A percentile compares a stretch with the other conserved stretches of the same genome.
phyloP scores from a whole-genome alignment of 1,140 invertebrate genomes.

The Temnothorax curvispinosus region DNA sequence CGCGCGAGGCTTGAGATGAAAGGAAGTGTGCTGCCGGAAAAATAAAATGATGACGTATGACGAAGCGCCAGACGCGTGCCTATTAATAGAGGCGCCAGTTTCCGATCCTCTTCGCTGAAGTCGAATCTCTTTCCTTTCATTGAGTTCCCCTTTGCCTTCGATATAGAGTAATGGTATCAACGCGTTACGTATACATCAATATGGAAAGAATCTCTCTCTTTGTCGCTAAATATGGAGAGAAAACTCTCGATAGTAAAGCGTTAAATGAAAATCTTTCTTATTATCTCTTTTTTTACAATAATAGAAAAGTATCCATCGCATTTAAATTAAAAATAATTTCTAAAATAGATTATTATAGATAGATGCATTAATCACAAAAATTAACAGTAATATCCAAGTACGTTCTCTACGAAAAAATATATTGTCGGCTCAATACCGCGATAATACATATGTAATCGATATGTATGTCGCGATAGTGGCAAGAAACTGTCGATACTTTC shows the following conservation, averaged over 20 bases:
- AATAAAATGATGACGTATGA: slow-evolving; percentile 72
- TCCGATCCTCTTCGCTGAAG: neutral
- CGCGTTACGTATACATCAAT: neutral
- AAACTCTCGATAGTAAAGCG: neutral
- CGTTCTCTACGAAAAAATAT: neutral
- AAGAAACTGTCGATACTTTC: slow-evolving; percentile 52
- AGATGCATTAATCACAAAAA: neutral
- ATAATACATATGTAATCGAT: slow-evolving; percentile 43
- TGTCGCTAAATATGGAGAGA: neutral
- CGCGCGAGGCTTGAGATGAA: slow-evolving; percentile 63
- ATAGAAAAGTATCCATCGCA: neutral
- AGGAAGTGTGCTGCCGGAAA: slow-evolving; percentile 63
- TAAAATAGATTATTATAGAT: neutral
- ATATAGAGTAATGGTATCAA: neutral
- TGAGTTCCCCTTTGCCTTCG: neutral
- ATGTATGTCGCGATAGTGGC: slow-evolving; percentile 31
- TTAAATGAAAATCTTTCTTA: neutral
- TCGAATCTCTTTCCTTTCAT: slow-evolving; percentile 1
- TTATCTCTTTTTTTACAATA: neutral
- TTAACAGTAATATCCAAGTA: neutral
- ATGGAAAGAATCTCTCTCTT: neutral
- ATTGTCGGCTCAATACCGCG: neutral
- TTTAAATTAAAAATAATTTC: neutral
- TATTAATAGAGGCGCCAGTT: slow-evolving; percentile 66
- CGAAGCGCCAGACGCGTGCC: slow-evolving; percentile 39